Percentiles rank a stretch among this genome's conserved stretches.
These are phyloP conservation scores for Disparrhopalites patrizii DNA, from an alignment of 2,888 invertebrate genomes.

Conservation along the genomic window DNA sequence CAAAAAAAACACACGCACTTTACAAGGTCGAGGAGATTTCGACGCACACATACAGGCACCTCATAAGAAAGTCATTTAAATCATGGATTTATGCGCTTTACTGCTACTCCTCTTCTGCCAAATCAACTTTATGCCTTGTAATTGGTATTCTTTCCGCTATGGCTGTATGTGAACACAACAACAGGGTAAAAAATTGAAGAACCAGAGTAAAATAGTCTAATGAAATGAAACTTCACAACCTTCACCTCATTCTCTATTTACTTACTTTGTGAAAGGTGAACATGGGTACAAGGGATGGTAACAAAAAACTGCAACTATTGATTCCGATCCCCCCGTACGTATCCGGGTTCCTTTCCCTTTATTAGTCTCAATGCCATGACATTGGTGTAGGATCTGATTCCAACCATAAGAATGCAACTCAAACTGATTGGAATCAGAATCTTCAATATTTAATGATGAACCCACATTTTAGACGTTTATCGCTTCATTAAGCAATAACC, in stretches of 20 bases:
- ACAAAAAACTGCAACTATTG: no score
- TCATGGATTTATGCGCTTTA: no score
- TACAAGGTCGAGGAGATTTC: constrained; percentile 1
- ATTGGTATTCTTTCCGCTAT: constrained; percentile 1
- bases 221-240: constrained; percentile 17
- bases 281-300: background rate
- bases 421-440: no score
- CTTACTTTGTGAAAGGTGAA: background rate
- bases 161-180: background rate
- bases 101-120: background rate
- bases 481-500: no score
- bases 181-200: background rate
- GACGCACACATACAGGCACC: background rate
- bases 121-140: constrained; percentile 3
- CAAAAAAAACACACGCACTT: background rate
- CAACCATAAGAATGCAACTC: no score
- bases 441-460: no score
- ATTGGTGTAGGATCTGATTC: no score
- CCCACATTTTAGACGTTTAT: no score
- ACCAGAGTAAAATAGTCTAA: background rate
- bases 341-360: no score
- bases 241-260: constrained; percentile 14
- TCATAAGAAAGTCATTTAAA: background rate
- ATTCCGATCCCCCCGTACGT: no score
- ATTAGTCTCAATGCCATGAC: no score